Conservation (phyloP, 1,140 invertebrate genomes). For the Nomia melanderi region DNA sequence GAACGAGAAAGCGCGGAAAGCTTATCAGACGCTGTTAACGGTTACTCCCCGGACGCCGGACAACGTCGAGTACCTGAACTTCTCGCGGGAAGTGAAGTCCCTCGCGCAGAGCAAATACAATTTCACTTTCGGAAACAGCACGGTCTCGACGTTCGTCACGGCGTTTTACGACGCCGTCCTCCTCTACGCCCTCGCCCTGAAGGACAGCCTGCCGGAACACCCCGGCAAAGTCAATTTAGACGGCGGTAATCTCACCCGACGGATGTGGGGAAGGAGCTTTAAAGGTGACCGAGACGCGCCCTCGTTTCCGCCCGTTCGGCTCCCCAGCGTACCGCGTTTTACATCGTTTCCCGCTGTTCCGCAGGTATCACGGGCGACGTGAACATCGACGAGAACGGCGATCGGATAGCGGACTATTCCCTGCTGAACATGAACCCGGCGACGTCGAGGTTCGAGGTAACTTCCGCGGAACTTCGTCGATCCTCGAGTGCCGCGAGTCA, state of each 20-base stretch:
- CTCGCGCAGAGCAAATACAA: constrained; percentile 90
- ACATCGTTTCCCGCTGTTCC: too few species aligned
- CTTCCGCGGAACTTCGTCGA: too few species aligned
- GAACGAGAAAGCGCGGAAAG: constrained; percentile 92
- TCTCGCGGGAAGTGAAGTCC: constrained; percentile 90
- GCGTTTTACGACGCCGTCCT: constrained; percentile 98
- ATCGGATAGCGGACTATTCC: constrained; percentile 94
- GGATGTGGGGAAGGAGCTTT: constrained; percentile 96
- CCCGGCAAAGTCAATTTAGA: constrained; percentile 83
- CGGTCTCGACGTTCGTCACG: constrained; percentile 92
- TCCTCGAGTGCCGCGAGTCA: too few species aligned
- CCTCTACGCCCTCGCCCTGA: constrained; percentile 94
- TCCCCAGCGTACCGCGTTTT: too few species aligned
- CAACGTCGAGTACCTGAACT: constrained; percentile 88
- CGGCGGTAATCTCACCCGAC: constrained; percentile 85
- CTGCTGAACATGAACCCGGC: constrained; percentile 93
- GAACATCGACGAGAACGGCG: constrained; percentile 94
- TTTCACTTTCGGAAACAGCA: constrained; percentile 87
- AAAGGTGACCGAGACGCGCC: constrained; percentile 82
- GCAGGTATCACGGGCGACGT: constrained; percentile 95
- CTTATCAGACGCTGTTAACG: constrained; percentile 94
- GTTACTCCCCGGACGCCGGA: constrained; percentile 93
- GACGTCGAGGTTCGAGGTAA: constrained; percentile 90
- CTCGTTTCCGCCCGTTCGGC: neutral
- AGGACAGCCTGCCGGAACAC: constrained; percentile 89